A percentile compares a stretch with the other conserved stretches of the same genome.
phyloP scores from a whole-genome alignment of 2,113 vertebrate genomes.

The Neogobius melanostomus region DNA sequence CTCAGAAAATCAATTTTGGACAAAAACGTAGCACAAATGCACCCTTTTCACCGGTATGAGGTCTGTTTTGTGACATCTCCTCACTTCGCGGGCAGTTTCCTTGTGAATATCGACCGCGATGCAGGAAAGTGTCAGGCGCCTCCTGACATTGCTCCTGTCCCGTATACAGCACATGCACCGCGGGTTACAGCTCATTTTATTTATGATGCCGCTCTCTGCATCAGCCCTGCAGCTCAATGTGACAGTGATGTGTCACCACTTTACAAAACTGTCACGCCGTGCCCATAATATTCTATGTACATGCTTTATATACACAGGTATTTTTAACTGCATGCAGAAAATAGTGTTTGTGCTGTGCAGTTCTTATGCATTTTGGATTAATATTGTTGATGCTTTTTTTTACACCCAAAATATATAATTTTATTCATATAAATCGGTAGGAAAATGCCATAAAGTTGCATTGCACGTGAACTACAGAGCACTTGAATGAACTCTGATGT shows the following conservation, averaged over 20 bases:
- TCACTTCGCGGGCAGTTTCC: neutral
- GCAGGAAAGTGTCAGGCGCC: conserved; percentile 30
- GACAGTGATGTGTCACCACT: conserved; percentile 15
- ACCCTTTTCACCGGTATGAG: neutral
- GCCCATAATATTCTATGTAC: neutral
- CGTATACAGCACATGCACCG: neutral
- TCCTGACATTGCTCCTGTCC: conserved; percentile 20
- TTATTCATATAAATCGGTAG: too few species aligned
- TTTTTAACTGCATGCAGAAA: neutral
- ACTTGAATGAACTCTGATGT: too few species aligned
- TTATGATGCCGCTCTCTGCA: neutral
- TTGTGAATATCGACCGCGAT: neutral
- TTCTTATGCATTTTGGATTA: neutral
- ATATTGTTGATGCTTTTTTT: too few species aligned
- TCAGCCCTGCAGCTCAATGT: neutral
- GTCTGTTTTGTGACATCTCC: conserved; percentile 3
- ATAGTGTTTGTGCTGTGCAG: neutral
- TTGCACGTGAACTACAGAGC: too few species aligned
- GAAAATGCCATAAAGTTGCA: too few species aligned
- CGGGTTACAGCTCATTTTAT: conserved; percentile 22
- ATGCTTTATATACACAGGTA: neutral
- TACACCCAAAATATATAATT: too few species aligned
- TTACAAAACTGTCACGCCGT: neutral
- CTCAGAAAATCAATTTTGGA: neutral
- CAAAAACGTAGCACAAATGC: neutral